phyloP scores from a whole-genome alignment of 2,113 vertebrate genomes.

The Mormyrus lacerda region DNA sequence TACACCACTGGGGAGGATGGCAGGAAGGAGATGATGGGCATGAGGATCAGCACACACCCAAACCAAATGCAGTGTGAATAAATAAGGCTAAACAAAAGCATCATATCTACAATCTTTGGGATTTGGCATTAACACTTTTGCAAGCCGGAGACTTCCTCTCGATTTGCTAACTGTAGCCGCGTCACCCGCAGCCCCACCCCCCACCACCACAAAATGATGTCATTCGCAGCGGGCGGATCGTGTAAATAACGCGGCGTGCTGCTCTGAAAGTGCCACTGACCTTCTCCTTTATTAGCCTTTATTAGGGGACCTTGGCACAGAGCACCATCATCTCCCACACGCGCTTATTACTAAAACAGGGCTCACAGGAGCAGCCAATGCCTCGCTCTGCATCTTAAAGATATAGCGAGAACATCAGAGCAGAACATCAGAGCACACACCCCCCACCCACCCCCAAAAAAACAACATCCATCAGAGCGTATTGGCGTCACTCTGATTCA shows the following conservation, averaged over 20 bases:
- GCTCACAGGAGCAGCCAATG: neutral
- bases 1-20: too few species aligned
- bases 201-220: neutral
- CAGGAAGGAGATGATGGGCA: neutral
- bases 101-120: conserved; percentile 32
- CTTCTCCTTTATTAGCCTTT: neutral
- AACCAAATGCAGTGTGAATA: conserved; percentile 31
- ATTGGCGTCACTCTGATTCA: neutral
- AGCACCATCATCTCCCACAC: conserved; percentile 24
- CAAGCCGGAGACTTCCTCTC: neutral
- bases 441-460: too few species aligned
- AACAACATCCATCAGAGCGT: neutral
- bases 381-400: neutral
- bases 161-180: neutral
- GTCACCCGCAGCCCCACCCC: neutral
- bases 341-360: conserved; percentile 37
- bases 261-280: neutral
- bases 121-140: neutral
- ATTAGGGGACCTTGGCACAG: conserved; percentile 27
- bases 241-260: neutral
- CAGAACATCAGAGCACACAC: neutral
- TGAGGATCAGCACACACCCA: conserved; percentile 17
- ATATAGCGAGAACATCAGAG: too few species aligned
- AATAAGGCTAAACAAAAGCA: conserved; percentile 50
- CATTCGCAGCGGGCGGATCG: neutral